Percentiles rank a stretch among this genome's conserved stretches.
Conservation (phyloP, 2,797 vertebrate genomes). For the Lacerta viridis region DNA sequence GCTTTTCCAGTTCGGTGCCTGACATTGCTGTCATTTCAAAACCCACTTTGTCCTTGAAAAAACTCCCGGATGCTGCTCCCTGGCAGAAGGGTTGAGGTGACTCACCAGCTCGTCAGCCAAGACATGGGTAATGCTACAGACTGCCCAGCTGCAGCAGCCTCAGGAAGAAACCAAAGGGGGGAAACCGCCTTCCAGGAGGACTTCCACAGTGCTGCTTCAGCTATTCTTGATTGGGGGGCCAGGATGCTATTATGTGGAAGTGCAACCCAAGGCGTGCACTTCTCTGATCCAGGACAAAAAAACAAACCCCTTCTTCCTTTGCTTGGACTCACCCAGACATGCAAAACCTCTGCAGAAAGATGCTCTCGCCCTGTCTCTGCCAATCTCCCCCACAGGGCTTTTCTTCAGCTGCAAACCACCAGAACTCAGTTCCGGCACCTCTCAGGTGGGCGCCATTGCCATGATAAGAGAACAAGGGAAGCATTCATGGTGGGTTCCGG, state of each 20-base stretch:
- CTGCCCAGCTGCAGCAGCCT: slow-evolving; percentile 7
- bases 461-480: too few relatives aligned
- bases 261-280: not conserved
- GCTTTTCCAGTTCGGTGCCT: not conserved
- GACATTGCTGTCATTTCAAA: slow-evolving; percentile 14
- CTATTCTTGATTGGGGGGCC: not conserved
- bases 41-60: slow-evolving; percentile 45
- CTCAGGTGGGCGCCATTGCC: too few relatives aligned
- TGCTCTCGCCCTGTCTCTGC: not conserved
- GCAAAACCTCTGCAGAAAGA: not conserved
- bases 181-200: not conserved
- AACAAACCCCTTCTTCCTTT: not conserved
- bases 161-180: not conserved
- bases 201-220: slow-evolving; percentile 2
- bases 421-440: too few relatives aligned
- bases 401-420: too few relatives aligned
- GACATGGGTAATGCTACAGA: slow-evolving; percentile 10
- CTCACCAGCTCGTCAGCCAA: slow-evolving; percentile 34
- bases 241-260: not conserved
- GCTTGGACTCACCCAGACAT: not conserved
- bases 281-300: not conserved
- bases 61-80: slow-evolving; percentile 37
- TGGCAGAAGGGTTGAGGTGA: slow-evolving; percentile 36
- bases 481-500: too few relatives aligned
- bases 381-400: not conserved